phyloP scores from a whole-genome alignment of 1,140 invertebrate genomes.

The Aphaenogaster ashmeadi region DNA sequence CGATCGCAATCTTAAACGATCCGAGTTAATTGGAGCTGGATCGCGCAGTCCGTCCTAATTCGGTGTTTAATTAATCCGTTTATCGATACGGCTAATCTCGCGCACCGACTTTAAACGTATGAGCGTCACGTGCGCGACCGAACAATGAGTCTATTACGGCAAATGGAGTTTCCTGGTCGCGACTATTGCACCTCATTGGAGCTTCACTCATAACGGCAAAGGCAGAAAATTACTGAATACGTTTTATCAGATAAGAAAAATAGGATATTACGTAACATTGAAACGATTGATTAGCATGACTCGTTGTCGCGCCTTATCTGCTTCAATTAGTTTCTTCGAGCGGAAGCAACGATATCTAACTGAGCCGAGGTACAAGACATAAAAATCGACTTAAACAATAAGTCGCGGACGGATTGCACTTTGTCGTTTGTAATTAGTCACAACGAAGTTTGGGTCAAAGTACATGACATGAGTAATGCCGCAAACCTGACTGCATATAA shows the following conservation, averaged over 20 bases:
- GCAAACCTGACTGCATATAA: background rate
- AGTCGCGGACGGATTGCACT: background rate
- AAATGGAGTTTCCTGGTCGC: slow-evolving; percentile 10
- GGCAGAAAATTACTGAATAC: background rate
- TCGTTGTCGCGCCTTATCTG: slow-evolving; percentile 32
- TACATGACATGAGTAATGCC: slow-evolving; percentile 13
- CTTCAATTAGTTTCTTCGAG: background rate
- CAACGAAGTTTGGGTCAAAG: background rate
- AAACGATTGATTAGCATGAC: slow-evolving; percentile 6
- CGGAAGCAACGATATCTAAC: background rate
- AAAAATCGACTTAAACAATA: slow-evolving; percentile 39
- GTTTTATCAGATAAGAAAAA: slow-evolving; percentile 35
- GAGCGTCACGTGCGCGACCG: slow-evolving; percentile 29
- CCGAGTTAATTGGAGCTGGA: slow-evolving; percentile 31
- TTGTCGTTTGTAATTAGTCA: background rate
- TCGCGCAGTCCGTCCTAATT: slow-evolving; percentile 29
- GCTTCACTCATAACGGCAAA: background rate
- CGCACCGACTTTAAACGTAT: slow-evolving; percentile 50
- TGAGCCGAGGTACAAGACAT: background rate
- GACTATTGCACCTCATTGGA: slow-evolving; percentile 22
- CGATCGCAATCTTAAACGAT: slow-evolving; percentile 50
- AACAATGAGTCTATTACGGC: slow-evolving; percentile 53
- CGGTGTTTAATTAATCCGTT: slow-evolving; percentile 53
- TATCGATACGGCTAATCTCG: slow-evolving; percentile 52
- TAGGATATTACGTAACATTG: slow-evolving; percentile 15